Conservation (phyloP, 2,797 vertebrate species). For the Numenius phaeopus region DNA sequence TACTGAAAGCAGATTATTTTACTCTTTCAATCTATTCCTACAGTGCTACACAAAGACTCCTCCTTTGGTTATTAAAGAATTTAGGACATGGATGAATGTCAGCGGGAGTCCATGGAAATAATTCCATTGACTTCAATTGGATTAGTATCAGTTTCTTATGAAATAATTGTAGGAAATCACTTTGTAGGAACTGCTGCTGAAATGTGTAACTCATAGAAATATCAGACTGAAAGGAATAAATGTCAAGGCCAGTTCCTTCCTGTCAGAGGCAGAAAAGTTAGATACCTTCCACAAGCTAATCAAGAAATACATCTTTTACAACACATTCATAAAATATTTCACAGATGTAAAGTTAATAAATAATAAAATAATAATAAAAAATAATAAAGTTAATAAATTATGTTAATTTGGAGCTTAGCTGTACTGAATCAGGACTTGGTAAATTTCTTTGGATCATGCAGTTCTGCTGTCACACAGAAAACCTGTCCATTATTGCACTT, state of each 20-base stretch:
- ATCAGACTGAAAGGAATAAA: neutral
- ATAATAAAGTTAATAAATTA: no score
- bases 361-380: no score
- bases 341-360: neutral
- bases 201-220: neutral
- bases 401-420: neutral
- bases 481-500: neutral
- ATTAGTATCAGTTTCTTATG: neutral
- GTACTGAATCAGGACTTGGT: neutral
- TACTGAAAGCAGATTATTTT: constrained; percentile 22
- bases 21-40: neutral
- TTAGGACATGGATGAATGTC: neutral
- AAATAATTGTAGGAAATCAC: neutral
- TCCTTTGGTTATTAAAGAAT: neutral
- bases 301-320: neutral
- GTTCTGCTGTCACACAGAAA: neutral
- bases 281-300: neutral
- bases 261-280: neutral
- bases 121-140: neutral
- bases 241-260: neutral
- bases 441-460: neutral
- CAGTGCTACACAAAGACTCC: neutral
- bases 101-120: neutral
- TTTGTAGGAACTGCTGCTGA: neutral
- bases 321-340: neutral